Evolutionary conservation across 1,140 invertebrate species (phyloP).

Genomic region (Epicauta chinensis): DNA sequence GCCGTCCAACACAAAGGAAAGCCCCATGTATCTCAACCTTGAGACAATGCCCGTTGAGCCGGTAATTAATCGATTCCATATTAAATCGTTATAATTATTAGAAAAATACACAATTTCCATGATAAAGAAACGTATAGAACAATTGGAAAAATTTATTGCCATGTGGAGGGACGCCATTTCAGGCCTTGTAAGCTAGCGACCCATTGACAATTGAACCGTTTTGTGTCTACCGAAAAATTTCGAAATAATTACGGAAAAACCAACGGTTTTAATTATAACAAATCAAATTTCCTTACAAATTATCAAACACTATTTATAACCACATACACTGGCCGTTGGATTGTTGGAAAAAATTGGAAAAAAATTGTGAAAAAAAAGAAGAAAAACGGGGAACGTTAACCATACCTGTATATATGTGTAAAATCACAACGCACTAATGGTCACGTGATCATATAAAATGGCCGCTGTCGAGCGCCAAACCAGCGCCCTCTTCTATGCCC

Average conservation of each 20-base stretch:
- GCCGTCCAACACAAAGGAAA: conserved; percentile 13
- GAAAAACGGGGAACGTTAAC: conserved; percentile 18
- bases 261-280: background rate
- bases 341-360: too few species aligned
- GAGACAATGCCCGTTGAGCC: background rate
- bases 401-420: conserved; percentile 26
- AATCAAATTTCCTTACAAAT: background rate
- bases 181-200: conserved; percentile 32
- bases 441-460: conserved; percentile 22
- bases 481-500: conserved; percentile 3
- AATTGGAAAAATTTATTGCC: conserved; percentile 20
- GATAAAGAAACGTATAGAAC: conserved; percentile 6
- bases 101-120: background rate
- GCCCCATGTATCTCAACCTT: background rate
- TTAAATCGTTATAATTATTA: too few species aligned
- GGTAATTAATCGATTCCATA: too few species aligned
- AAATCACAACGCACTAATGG: conserved; percentile 27
- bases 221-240: background rate
- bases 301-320: too few species aligned
- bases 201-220: conserved; percentile 1
- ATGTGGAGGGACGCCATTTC: conserved; percentile 44
- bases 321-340: too few species aligned
- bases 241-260: background rate
- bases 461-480: conserved; percentile 4
- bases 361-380: background rate